Percentiles rank a stretch among this genome's conserved stretches.
These are phyloP conservation scores for Atrina japonica DNA, from an alignment of 2,888 invertebrate genomes.

Conservation along the genomic window DNA sequence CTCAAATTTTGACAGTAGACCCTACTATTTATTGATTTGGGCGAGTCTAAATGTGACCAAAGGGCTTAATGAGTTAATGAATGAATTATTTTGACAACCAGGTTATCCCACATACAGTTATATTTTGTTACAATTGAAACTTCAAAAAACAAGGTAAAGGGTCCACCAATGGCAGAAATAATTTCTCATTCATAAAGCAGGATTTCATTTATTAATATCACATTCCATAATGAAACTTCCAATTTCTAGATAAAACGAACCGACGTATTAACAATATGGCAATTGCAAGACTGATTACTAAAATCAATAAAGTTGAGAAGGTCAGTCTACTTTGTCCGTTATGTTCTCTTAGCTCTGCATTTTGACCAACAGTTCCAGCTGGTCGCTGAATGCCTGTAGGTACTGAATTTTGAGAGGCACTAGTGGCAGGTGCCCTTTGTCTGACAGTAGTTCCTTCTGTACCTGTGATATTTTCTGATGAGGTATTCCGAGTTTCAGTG, in stretches of 20 bases:
- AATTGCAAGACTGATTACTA: constrained; percentile 49
- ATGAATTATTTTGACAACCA: too few species aligned
- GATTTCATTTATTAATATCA: too few species aligned
- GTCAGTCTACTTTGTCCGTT: constrained; percentile 19
- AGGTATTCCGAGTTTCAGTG: background rate
- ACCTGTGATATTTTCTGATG: background rate
- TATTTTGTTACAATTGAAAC: too few species aligned
- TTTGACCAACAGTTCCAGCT: constrained; percentile 23
- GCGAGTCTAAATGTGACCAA: too few species aligned
- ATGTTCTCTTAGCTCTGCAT: constrained; percentile 30
- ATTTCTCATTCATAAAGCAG: too few species aligned
- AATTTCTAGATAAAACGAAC: constrained; percentile 38
- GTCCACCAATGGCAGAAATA: too few species aligned
- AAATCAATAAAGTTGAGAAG: constrained; percentile 42
- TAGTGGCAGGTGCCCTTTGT: background rate
- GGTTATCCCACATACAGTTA: too few species aligned
- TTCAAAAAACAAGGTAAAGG: too few species aligned
- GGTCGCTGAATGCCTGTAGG: background rate
- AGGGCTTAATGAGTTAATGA: too few species aligned
- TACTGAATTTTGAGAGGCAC: background rate
- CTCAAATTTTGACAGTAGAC: too few species aligned
- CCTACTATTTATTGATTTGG: too few species aligned
- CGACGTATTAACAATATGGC: constrained; percentile 48
- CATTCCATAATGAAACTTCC: constrained; percentile 33
- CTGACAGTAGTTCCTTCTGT: background rate